These are phyloP conservation scores for Melieria crassipennis DNA, from an alignment of 2,888 invertebrate genomes.

Conservation along the genomic window DNA sequence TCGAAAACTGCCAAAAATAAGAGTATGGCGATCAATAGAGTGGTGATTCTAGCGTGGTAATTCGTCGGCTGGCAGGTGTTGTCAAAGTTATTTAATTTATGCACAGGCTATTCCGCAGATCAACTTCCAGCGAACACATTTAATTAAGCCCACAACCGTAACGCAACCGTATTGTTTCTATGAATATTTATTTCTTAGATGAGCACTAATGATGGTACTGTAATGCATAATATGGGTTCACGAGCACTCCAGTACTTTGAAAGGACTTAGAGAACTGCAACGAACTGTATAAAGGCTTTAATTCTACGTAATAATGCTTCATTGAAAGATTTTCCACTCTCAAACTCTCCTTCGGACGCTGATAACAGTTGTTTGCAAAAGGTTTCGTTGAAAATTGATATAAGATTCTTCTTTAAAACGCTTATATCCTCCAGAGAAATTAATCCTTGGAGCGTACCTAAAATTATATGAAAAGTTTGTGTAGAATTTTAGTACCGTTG, in stretches of 20 bases:
- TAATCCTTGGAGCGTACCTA: neutral
- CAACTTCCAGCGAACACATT: no score
- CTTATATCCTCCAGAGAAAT: constrained; percentile 73
- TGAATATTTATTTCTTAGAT: no score
- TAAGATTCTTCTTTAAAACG: constrained; percentile 76
- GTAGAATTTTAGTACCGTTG: constrained; percentile 4
- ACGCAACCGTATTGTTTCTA: no score
- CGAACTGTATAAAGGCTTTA: constrained; percentile 82
- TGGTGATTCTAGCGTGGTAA: no score
- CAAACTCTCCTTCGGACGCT: constrained; percentile 73
- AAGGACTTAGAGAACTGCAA: constrained; percentile 66
- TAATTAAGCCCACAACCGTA: no score
- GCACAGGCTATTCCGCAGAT: no score
- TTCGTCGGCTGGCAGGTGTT: no score
- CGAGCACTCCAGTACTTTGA: neutral
- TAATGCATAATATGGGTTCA: no score
- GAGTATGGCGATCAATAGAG: no score
- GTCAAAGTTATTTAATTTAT: no score
- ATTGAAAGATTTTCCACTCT: constrained; percentile 75
- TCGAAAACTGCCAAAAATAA: no score
- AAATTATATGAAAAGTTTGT: neutral
- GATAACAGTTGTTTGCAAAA: constrained; percentile 79
- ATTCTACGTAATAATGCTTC: constrained; percentile 81
- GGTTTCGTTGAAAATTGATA: constrained; percentile 80
- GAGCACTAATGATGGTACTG: no score